A percentile compares a stretch with the other conserved stretches of the same genome.
phyloP scores from a whole-genome alignment of 2,113 vertebrate genomes.

The Upupa epops region DNA sequence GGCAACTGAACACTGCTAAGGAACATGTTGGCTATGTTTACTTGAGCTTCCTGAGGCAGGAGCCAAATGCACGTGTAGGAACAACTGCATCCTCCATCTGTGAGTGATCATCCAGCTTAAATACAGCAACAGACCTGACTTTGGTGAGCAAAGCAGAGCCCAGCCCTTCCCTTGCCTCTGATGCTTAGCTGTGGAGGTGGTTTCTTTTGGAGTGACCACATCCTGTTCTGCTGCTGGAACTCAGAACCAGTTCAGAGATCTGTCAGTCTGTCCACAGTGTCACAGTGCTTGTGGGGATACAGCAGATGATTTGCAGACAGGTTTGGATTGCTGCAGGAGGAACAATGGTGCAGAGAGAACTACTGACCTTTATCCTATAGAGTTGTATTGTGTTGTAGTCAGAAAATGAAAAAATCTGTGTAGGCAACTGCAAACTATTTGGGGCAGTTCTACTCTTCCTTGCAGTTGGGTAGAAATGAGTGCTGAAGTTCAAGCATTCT shows the following conservation, averaged over 20 bases:
- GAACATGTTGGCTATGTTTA: background rate
- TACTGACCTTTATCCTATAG: background rate
- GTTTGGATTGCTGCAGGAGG: background rate
- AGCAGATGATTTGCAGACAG: background rate
- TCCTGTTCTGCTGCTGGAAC: background rate
- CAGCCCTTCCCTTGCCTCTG: background rate
- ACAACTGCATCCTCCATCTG: constrained; percentile 1
- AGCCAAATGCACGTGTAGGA: background rate
- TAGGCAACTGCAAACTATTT: background rate
- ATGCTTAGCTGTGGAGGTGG: background rate
- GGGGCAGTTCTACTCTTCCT: background rate
- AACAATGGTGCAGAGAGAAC: background rate
- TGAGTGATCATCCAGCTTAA: background rate
- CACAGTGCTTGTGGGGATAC: background rate
- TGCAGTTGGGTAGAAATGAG: background rate
- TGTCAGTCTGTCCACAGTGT: background rate
- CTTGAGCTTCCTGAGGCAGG: background rate
- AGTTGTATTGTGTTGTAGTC: background rate
- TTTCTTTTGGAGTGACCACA: constrained; percentile 15
- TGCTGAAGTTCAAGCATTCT: background rate
- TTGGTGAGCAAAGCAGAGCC: background rate
- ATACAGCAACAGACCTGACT: background rate
- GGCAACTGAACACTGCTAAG: background rate
- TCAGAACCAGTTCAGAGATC: background rate
- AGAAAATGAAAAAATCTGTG: background rate